phyloP scores from a whole-genome alignment of 2,888 invertebrate species.

The Pristionchus maxplancki region DNA sequence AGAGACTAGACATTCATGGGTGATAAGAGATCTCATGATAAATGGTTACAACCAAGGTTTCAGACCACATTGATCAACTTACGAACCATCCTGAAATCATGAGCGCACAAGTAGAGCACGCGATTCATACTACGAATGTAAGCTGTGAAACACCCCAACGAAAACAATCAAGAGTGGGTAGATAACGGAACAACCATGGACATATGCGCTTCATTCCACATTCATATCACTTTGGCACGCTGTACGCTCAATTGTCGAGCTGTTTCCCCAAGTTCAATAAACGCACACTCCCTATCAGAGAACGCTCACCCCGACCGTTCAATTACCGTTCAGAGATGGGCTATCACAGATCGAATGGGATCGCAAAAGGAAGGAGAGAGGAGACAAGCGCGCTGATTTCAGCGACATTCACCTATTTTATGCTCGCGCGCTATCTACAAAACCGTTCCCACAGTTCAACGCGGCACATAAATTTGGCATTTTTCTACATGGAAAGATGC shows the following conservation, averaged over 20 bases:
- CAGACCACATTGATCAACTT: too few species aligned
- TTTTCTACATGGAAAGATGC: neutral
- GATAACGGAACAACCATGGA: neutral
- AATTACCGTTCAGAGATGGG: slow-evolving; percentile 16
- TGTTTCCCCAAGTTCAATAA: neutral
- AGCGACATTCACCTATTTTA: neutral
- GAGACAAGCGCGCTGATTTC: neutral
- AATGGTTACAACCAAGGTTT: too few species aligned
- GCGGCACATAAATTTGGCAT: neutral
- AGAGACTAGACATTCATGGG: neutral
- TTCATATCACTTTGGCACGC: neutral
- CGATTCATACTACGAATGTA: neutral
- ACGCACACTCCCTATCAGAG: neutral
- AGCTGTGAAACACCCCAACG: neutral
- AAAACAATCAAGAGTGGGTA: neutral
- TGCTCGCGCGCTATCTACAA: neutral
- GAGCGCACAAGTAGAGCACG: too few species aligned
- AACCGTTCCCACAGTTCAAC: neutral
- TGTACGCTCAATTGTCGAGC: neutral
- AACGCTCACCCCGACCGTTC: neutral
- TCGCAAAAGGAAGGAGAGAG: neutral
- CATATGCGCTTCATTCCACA: neutral
- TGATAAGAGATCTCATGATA: too few species aligned
- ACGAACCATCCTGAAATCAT: neutral
- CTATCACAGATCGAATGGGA: slow-evolving; percentile 3